phyloP scores from a whole-genome alignment of 2,113 vertebrate species.

The Lepus europaeus region DNA sequence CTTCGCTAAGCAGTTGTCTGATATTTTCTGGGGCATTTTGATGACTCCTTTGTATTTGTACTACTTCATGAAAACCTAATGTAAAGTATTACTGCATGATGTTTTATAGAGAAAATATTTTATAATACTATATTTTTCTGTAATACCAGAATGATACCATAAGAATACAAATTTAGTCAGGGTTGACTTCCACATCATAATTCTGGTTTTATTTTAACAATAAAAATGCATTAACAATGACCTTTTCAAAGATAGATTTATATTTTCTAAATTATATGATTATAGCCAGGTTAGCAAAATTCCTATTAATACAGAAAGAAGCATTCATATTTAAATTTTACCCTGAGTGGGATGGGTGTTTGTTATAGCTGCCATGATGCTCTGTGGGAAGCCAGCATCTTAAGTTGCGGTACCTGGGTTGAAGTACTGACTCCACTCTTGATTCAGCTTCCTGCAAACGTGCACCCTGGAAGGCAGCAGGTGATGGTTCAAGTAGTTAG shows the following conservation, averaged over 20 bases:
- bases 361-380: too few species aligned
- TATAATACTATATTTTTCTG: neutral
- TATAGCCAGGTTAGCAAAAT: neutral
- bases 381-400: too few species aligned
- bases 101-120: neutral
- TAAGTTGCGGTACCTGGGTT: too few species aligned
- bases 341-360: too few species aligned
- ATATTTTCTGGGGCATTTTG: neutral
- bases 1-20: neutral
- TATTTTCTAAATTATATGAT: neutral
- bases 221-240: neutral
- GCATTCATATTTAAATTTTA: neutral
- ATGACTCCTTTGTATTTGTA: neutral
- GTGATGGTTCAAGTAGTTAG: too few species aligned
- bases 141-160: neutral
- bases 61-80: neutral
- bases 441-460: too few species aligned
- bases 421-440: too few species aligned
- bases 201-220: neutral
- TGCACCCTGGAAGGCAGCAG: too few species aligned
- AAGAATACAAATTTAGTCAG: neutral
- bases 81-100: neutral
- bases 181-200: neutral
- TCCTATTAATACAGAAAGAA: neutral
- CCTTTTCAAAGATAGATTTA: neutral